These are phyloP conservation scores for Mythimna vitellina DNA, from an alignment of 2,888 invertebrate genomes.

Conservation along the genomic window DNA sequence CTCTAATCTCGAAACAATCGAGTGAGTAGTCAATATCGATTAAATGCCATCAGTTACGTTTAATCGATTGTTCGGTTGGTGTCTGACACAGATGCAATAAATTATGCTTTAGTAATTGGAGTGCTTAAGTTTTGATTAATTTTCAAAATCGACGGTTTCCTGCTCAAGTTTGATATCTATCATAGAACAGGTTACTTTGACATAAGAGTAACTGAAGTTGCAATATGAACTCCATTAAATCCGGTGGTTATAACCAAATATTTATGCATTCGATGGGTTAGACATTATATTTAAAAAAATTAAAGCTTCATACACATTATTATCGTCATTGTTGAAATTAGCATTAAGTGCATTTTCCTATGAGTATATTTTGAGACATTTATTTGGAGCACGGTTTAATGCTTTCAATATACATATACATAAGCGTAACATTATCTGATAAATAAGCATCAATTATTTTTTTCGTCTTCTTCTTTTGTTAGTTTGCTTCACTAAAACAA, in stretches of 20 bases:
- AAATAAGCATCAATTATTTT: slow-evolving; percentile 24
- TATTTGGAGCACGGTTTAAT: slow-evolving; percentile 20
- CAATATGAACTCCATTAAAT: slow-evolving; percentile 55
- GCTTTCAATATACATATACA: slow-evolving; percentile 22
- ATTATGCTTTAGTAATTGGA: slow-evolving; percentile 33
- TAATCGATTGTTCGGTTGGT: slow-evolving; percentile 43
- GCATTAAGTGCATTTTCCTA: slow-evolving; percentile 8
- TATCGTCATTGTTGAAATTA: slow-evolving; percentile 8
- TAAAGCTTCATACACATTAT: slow-evolving; percentile 16
- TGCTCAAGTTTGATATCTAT: slow-evolving; percentile 36
- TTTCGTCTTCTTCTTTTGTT: slow-evolving; percentile 20
- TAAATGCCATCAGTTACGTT: slow-evolving; percentile 43
- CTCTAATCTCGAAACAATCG: slow-evolving; percentile 44
- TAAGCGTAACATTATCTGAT: slow-evolving; percentile 30
- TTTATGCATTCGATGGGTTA: slow-evolving; percentile 33
- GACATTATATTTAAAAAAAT: slow-evolving; percentile 27
- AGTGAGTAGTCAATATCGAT: slow-evolving; percentile 27
- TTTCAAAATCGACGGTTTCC: slow-evolving; percentile 53
- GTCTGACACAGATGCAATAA: slow-evolving; percentile 38
- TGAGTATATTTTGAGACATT: not conserved
- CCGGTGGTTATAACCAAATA: slow-evolving; percentile 54
- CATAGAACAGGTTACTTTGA: slow-evolving; percentile 57
- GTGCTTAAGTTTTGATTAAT: slow-evolving; percentile 45
- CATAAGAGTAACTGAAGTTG: slow-evolving; percentile 60
- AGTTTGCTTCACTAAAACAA: slow-evolving; percentile 35